phyloP scores from a whole-genome alignment of 1,140 invertebrate genomes.

The Cheumatopsyche charites region DNA sequence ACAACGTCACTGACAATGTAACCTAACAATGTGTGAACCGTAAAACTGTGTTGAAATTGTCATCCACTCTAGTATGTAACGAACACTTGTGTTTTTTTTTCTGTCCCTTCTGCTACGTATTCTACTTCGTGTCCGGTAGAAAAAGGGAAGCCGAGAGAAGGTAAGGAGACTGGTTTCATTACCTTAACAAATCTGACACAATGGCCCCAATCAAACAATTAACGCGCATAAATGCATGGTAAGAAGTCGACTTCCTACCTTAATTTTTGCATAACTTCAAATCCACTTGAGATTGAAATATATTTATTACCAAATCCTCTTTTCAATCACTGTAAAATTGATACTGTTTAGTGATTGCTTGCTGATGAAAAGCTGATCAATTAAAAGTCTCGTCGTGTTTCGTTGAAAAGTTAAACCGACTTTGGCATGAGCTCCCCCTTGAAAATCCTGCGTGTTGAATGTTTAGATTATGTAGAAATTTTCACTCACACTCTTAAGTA shows the following conservation, averaged over 20 bases:
- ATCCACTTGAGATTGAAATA: slow-evolving; percentile 6
- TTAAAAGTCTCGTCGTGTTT: neutral
- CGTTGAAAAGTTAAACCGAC: slow-evolving; percentile 10
- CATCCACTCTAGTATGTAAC: slow-evolving; percentile 38
- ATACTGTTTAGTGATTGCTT: slow-evolving; percentile 14
- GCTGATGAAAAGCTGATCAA: neutral
- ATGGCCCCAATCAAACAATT: slow-evolving; percentile 48
- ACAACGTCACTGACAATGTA: too few relatives aligned
- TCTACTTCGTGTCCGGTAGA: slow-evolving; percentile 63
- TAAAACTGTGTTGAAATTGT: neutral
- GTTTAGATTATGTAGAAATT: slow-evolving; percentile 48
- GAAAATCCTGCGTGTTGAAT: slow-evolving; percentile 48
- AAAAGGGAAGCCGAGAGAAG: slow-evolving; percentile 83
- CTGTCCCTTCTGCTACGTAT: slow-evolving; percentile 41
- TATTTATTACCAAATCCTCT: slow-evolving; percentile 18
- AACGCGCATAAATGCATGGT: slow-evolving; percentile 49
- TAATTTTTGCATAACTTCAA: slow-evolving; percentile 37
- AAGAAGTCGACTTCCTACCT: slow-evolving; percentile 49
- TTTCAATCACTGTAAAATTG: slow-evolving; percentile 19
- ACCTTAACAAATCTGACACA: slow-evolving; percentile 48
- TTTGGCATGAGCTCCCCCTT: slow-evolving; percentile 44
- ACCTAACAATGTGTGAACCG: too few relatives aligned
- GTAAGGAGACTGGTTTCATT: slow-evolving; percentile 62
- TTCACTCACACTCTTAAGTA: slow-evolving; percentile 7
- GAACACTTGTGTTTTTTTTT: slow-evolving; percentile 48